A percentile compares a stretch with the other conserved stretches of the same genome.
These are phyloP conservation scores for Spilarctia lutea DNA, from an alignment of 2,888 invertebrate species.

Conservation along the genomic window DNA sequence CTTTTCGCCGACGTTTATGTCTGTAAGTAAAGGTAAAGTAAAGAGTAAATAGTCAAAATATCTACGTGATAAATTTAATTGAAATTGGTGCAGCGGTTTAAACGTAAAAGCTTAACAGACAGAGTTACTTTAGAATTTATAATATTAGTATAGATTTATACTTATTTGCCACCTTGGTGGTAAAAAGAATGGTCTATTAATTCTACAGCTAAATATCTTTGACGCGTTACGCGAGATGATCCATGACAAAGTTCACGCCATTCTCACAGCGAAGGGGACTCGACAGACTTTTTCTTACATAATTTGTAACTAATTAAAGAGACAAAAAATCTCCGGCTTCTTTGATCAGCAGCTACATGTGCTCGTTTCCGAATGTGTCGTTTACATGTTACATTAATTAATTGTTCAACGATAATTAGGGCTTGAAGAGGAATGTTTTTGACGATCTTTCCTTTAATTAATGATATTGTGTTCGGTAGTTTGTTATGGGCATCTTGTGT, in stretches of 20 bases:
- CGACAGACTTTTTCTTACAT: constrained; percentile 64
- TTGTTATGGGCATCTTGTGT: constrained; percentile 10
- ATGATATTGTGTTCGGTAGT: constrained; percentile 27
- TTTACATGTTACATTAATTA: constrained; percentile 62
- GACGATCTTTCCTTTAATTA: constrained; percentile 38
- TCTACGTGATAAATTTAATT: too few species aligned
- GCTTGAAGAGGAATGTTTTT: constrained; percentile 29
- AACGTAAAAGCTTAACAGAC: too few species aligned
- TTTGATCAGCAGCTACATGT: constrained; percentile 60
- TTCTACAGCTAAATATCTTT: constrained; percentile 15
- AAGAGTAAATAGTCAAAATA: too few species aligned
- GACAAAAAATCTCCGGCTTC: constrained; percentile 61
- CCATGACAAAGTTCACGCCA: constrained; percentile 57
- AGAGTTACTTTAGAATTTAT: too few species aligned
- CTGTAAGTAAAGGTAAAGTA: too few species aligned
- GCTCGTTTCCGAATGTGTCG: constrained; percentile 41
- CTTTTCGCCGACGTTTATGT: too few species aligned
- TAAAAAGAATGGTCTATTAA: neutral
- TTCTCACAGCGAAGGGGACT: constrained; percentile 36
- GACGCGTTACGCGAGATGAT: constrained; percentile 56
- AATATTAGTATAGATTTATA: neutral
- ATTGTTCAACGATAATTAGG: constrained; percentile 50
- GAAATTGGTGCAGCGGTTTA: too few species aligned
- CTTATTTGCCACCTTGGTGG: neutral
- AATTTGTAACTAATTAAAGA: constrained; percentile 78